Conservation (phyloP, 2,888 invertebrate genomes). For the Conops quadrifasciatus region DNA sequence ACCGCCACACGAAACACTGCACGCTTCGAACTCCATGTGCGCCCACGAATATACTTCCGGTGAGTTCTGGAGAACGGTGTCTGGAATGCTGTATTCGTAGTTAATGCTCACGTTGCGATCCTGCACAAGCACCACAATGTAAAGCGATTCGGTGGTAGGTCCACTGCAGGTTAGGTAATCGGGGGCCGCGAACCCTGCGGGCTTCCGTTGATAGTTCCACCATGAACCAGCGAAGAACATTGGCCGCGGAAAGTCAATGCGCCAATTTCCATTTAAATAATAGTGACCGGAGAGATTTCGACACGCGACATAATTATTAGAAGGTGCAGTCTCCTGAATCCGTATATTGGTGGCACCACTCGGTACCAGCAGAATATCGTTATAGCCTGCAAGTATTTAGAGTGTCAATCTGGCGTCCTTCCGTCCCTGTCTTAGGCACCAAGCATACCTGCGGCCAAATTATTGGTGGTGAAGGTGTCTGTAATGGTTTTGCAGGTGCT, state of each 20-base stretch:
- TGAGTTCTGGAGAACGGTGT: slow-evolving; percentile 72
- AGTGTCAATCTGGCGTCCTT: neutral
- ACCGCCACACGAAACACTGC: slow-evolving; percentile 89
- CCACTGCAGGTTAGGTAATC: slow-evolving; percentile 86
- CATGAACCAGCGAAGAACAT: slow-evolving; percentile 82
- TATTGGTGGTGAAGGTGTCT: slow-evolving; percentile 76
- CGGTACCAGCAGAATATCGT: slow-evolving; percentile 89
- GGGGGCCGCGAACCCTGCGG: slow-evolving; percentile 82
- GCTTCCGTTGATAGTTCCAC: slow-evolving; percentile 88
- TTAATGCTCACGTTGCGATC: slow-evolving; percentile 84
- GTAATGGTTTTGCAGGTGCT: slow-evolving; percentile 83
- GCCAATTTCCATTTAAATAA: slow-evolving; percentile 94
- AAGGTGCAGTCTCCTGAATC: slow-evolving; percentile 80
- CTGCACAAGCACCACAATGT: slow-evolving; percentile 84
- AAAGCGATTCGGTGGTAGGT: slow-evolving; percentile 89
- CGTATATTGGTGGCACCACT: slow-evolving; percentile 90
- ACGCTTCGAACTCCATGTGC: slow-evolving; percentile 73
- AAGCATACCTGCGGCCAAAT: slow-evolving; percentile 74
- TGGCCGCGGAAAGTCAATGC: slow-evolving; percentile 88
- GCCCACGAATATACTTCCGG: slow-evolving; percentile 86
- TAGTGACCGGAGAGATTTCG: slow-evolving; percentile 84
- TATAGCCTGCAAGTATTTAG: slow-evolving; percentile 76
- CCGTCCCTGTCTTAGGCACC: neutral
- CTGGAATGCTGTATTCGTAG: slow-evolving; percentile 91
- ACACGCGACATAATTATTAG: slow-evolving; percentile 91